phyloP scores from a whole-genome alignment of 2,797 vertebrate species.

The Acanthis flammea region DNA sequence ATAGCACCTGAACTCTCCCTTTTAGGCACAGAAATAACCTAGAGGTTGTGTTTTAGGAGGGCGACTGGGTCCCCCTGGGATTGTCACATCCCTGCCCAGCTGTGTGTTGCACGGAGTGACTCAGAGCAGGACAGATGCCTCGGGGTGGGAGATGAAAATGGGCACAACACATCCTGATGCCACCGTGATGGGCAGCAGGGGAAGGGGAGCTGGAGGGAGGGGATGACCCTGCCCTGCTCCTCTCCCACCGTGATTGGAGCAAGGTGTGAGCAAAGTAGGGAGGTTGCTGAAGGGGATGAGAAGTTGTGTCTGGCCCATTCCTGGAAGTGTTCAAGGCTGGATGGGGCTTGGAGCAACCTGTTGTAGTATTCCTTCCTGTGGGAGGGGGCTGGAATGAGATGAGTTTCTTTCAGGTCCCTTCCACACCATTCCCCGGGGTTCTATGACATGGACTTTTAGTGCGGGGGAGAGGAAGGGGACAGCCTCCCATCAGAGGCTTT shows the following conservation, averaged over 20 bases:
- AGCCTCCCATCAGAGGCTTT: neutral
- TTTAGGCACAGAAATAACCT: neutral
- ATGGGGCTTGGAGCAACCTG: neutral
- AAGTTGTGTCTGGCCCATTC: neutral
- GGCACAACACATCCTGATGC: rapidly evolving
- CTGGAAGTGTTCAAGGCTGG: neutral
- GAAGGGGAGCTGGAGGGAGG: neutral
- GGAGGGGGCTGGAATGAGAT: neutral
- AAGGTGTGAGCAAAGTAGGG: neutral
- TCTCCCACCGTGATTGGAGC: neutral
- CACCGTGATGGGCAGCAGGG: neutral
- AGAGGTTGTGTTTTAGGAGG: rapidly evolving
- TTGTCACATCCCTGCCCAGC: neutral
- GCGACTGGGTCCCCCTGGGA: rapidly evolving
- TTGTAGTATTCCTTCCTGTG: neutral
- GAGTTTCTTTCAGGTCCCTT: neutral
- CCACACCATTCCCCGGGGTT: neutral
- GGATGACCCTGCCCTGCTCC: neutral
- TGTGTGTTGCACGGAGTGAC: rapidly evolving
- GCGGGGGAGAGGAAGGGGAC: neutral
- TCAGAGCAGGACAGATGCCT: rapidly evolving
- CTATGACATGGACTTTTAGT: neutral
- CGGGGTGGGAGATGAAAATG: neutral
- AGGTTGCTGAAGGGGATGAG: neutral
- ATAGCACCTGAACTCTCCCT: neutral